phyloP scores from a whole-genome alignment of 1,140 invertebrate genomes.

The Drosophila sulfurigaster region DNA sequence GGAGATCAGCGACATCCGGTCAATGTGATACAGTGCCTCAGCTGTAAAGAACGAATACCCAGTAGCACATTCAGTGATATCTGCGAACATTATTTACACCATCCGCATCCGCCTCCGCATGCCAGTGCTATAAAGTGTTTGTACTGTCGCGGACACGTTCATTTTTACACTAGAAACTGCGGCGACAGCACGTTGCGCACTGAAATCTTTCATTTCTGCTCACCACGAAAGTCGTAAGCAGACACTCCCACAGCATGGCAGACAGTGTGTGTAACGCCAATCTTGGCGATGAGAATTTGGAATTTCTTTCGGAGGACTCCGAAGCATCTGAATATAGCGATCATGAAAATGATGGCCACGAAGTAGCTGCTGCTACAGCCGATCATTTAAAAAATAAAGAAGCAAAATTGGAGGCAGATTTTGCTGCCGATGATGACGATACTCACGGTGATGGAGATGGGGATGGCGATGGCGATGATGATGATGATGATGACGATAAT shows the following conservation, averaged over 20 bases:
- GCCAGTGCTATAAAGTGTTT: slow-evolving; percentile 48
- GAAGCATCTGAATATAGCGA: slow-evolving; percentile 73
- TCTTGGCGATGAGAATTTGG: slow-evolving; percentile 16
- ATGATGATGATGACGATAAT: too few species aligned
- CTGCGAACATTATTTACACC: slow-evolving; percentile 61
- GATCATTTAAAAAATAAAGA: background rate
- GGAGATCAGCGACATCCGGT: slow-evolving; percentile 52
- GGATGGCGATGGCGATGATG: too few species aligned
- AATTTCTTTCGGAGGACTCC: slow-evolving; percentile 51
- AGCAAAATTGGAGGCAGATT: background rate
- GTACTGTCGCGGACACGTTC: slow-evolving; percentile 61
- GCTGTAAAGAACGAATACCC: slow-evolving; percentile 51
- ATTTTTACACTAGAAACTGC: slow-evolving; percentile 41
- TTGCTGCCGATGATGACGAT: too few species aligned
- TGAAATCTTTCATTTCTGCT: slow-evolving; percentile 60
- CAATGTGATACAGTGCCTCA: slow-evolving; percentile 60
- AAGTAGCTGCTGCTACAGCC: background rate
- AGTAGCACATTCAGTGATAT: slow-evolving; percentile 60
- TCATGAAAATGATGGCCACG: slow-evolving; percentile 39
- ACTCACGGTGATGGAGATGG: too few species aligned
- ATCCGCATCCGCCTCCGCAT: slow-evolving; percentile 23
- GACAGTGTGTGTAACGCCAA: background rate
- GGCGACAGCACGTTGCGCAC: slow-evolving; percentile 10
- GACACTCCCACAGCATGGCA: slow-evolving; percentile 16
- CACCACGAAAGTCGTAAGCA: slow-evolving; percentile 45